Evolutionary conservation across 2,113 vertebrate species (phyloP).

Genomic region (Semicossyphus pulcher): DNA sequence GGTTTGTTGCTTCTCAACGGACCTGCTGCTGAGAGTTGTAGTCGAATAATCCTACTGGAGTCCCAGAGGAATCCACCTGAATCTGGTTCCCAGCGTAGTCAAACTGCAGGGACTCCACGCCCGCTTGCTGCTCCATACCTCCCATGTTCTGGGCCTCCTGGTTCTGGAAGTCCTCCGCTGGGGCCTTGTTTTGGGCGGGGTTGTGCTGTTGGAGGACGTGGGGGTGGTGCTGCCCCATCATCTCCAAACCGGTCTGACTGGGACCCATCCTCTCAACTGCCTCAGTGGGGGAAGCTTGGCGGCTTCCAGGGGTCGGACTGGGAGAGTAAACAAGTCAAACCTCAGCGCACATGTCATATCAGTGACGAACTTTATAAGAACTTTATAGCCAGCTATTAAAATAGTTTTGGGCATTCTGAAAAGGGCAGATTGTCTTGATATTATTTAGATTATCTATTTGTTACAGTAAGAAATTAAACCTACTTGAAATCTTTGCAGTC

Average conservation of each 20-base stretch:
- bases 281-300: conserved; percentile 96
- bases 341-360: not conserved
- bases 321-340: not conserved
- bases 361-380: no score
- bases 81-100: conserved; percentile 98
- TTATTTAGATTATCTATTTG: no score
- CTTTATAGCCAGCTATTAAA: no score
- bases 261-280: conserved; percentile 94
- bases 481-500: conserved; percentile 99
- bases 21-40: conserved; percentile 99
- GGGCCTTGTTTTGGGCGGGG: conserved; percentile 87
- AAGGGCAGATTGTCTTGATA: no score
- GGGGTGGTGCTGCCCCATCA: conserved; percentile 88
- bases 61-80: conserved; percentile 95
- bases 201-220: conserved; percentile 84
- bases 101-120: conserved; percentile 96
- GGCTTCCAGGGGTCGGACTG: conserved; percentile 95
- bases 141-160: conserved; percentile 94
- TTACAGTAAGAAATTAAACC: conserved; percentile 14
- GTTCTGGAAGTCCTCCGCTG: conserved; percentile 93
- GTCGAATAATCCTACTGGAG: conserved; percentile 95
- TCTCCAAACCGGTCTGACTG: conserved; percentile 88
- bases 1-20: conserved; percentile 47
- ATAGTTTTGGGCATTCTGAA: no score
- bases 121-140: conserved; percentile 95